Conservation (phyloP, 1,140 invertebrate genomes). For the Brachionus paranguensis region DNA sequence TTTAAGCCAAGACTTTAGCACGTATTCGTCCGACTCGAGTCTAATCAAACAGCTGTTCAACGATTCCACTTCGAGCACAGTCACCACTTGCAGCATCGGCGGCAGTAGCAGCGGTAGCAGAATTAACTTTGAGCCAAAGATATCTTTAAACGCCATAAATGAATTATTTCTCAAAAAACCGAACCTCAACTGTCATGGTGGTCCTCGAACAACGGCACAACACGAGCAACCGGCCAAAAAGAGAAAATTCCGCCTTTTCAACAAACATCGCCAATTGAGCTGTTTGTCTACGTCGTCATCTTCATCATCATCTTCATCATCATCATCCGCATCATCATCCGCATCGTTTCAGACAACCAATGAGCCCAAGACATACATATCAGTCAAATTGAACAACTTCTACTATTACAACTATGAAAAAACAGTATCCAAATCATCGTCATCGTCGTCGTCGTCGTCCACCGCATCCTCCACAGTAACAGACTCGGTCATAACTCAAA, state of each 20-base stretch:
- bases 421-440: neutral
- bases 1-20: constrained; percentile 35
- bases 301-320: neutral
- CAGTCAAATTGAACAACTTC: constrained; percentile 25
- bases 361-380: constrained; percentile 23
- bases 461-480: neutral
- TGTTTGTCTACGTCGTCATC: neutral
- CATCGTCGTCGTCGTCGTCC: neutral
- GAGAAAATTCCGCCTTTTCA: neutral
- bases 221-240: neutral
- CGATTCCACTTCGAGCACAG: neutral
- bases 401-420: constrained; percentile 23
- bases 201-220: no score
- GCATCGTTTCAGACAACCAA: neutral
- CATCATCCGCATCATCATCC: neutral
- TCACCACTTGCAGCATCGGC: neutral
- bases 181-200: no score
- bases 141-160: neutral
- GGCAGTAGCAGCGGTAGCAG: neutral
- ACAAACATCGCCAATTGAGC: neutral
- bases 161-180: neutral
- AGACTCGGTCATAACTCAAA: neutral
- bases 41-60: constrained; percentile 10
- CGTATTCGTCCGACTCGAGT: constrained; percentile 35
- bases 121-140: neutral